Evolutionary conservation across 2,888 invertebrate species (phyloP), one percentile per base, ranked within the genome.

Genomic region (Onchidella celtica): DNA sequence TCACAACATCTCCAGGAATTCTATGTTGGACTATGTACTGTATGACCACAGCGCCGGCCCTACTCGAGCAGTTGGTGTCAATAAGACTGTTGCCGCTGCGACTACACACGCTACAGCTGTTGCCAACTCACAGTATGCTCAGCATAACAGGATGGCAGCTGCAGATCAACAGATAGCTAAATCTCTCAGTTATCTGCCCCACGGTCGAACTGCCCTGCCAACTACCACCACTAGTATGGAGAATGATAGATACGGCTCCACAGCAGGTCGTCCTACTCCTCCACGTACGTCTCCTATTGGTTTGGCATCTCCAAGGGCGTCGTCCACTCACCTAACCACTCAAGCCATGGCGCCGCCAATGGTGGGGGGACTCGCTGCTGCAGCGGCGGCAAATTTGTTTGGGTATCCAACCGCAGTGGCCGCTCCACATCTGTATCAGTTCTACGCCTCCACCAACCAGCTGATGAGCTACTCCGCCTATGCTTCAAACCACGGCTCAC

Each of bases 1-100:
- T 27, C 91, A 91, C 83, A 89, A 90, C 34, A 87, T 89, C 75
- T 86, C 87, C 34, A 88, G 88, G 0, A 89, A 89, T 80, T 86
- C 87, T 34, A 87, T 90, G n/a, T 88, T 89, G 88, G 90, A 91
- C 74, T 84, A 90, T 40, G 89, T 82, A 34, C 57, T 84, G 29
- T 82, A 83, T 63, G 83, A 85, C 29, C 77, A 81, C n/a, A 70
- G 66, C 24, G 11, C 72, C 1, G 69, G 63, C 17, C 70, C 47
- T 6, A 40, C 55, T 3, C 27, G 61, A 47, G n/a, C 55, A 11
- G n/a, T 32, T 1, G 73, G 57, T 1, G 14, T 34, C 24, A 68
- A 17, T 24, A 63, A 29, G 11, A 40, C 61, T 27, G 36, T n/a
- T 11, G 63, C 66, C 17, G 27, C 63, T 24, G 72, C 65, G 17